phyloP scores from a whole-genome alignment of 2,113 vertebrate genomes.

The Tyto alba region DNA sequence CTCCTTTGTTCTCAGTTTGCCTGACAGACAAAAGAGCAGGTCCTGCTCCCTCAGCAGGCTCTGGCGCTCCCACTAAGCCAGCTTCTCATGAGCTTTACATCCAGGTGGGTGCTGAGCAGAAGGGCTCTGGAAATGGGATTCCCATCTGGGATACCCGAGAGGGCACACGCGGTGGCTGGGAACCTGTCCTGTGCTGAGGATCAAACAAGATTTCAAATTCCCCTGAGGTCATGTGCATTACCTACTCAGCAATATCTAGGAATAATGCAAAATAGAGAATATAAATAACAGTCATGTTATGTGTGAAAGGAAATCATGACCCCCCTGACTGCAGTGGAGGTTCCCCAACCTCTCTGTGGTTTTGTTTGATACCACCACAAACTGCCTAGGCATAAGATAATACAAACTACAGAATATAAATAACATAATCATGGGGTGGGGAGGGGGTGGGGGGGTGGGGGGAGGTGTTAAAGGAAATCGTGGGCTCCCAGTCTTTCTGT shows the following conservation, averaged over 20 bases:
- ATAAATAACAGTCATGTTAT: neutral
- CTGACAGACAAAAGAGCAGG: neutral
- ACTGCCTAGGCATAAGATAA: neutral
- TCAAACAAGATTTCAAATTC: neutral
- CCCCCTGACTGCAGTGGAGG: neutral
- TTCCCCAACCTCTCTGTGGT: neutral
- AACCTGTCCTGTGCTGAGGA: neutral
- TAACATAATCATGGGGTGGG: accelerated
- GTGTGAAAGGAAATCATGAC: accelerated
- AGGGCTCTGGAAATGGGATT: neutral
- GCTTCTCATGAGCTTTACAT: neutral
- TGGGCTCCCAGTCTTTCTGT: neutral
- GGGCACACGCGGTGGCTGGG: neutral
- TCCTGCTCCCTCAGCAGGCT: neutral
- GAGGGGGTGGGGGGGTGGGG: no score
- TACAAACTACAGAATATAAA: neutral
- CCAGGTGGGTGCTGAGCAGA: accelerated
- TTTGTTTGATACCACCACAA: neutral
- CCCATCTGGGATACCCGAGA: neutral
- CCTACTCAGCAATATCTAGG: neutral
- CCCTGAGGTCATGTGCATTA: accelerated
- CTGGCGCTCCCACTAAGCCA: neutral
- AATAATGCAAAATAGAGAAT: neutral
- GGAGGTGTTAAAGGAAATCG: accelerated
- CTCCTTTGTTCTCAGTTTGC: neutral